Conservation (phyloP, 2,888 invertebrate genomes). For the Drosophila meridiana region DNA sequence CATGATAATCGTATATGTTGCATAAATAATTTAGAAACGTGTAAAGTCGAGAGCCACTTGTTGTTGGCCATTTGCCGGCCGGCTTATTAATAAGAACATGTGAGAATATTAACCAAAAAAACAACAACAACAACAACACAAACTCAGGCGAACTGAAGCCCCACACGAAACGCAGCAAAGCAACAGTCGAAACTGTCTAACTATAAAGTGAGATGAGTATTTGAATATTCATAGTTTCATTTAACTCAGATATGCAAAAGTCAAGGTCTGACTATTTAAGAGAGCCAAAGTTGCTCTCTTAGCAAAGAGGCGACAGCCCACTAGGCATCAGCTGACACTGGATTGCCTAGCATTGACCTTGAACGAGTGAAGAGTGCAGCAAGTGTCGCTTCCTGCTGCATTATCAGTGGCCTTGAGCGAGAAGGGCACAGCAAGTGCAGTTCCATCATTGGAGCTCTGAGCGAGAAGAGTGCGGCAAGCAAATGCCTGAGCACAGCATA, state of each 20-base stretch:
- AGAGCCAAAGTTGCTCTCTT: slow-evolving; percentile 5
- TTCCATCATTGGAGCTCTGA: slow-evolving; percentile 29
- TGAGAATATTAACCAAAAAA: slow-evolving; percentile 13
- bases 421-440: slow-evolving; percentile 3
- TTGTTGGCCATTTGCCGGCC: slow-evolving; percentile 38
- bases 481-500: slow-evolving; percentile 16
- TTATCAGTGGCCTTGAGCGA: slow-evolving; percentile 2
- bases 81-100: slow-evolving; percentile 50
- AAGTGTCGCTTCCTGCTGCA: slow-evolving; percentile 13
- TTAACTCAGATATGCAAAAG: background rate
- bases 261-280: slow-evolving; percentile 11
- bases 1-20: slow-evolving; percentile 33
- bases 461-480: slow-evolving; percentile 50
- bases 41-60: slow-evolving; percentile 44
- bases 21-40: slow-evolving; percentile 52
- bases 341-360: slow-evolving; percentile 61
- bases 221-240: background rate
- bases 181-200: background rate
- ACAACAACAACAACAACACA: background rate
- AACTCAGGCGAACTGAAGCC: slow-evolving; percentile 2
- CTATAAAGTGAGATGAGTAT: background rate
- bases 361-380: slow-evolving; percentile 48
- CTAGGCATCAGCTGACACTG: slow-evolving; percentile 39
- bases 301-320: background rate
- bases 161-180: background rate